phyloP scores from a whole-genome alignment of 2,113 vertebrate species.

The Passer montanus region DNA sequence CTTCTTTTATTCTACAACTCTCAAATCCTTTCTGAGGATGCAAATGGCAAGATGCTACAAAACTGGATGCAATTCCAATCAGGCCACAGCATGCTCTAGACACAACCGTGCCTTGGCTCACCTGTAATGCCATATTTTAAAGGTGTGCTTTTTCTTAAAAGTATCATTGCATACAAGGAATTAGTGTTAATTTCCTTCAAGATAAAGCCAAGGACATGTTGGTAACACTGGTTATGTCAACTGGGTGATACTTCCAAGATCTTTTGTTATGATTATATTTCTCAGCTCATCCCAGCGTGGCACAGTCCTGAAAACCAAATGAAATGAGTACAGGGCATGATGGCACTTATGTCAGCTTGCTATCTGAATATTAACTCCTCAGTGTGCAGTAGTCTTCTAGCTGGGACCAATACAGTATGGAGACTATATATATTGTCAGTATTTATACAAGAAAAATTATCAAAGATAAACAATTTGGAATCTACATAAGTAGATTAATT shows the following conservation, averaged over 20 bases:
- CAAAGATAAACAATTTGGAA: background rate
- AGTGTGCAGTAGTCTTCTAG: background rate
- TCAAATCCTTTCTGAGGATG: background rate
- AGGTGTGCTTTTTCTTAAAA: background rate
- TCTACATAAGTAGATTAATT: background rate
- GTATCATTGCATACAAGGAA: background rate
- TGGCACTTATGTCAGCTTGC: background rate
- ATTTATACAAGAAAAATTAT: background rate
- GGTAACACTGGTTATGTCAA: background rate
- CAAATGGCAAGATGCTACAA: background rate
- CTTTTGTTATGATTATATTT: background rate
- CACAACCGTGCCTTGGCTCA: background rate
- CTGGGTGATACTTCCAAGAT: background rate
- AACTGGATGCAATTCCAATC: fast-evolving
- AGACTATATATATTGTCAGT: background rate
- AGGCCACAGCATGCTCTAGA: background rate
- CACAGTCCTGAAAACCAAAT: background rate
- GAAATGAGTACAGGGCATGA: background rate
- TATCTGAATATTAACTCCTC: background rate
- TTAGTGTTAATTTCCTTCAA: background rate
- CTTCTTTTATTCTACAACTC: background rate
- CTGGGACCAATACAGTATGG: background rate
- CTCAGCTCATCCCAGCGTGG: background rate
- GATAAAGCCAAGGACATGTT: background rate
- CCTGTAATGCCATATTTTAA: background rate